Percentiles rank a stretch among this genome's conserved stretches.
Evolutionary conservation across 2,113 vertebrate genomes (phyloP).

Genomic region (Emydocephalus ijimae): DNA sequence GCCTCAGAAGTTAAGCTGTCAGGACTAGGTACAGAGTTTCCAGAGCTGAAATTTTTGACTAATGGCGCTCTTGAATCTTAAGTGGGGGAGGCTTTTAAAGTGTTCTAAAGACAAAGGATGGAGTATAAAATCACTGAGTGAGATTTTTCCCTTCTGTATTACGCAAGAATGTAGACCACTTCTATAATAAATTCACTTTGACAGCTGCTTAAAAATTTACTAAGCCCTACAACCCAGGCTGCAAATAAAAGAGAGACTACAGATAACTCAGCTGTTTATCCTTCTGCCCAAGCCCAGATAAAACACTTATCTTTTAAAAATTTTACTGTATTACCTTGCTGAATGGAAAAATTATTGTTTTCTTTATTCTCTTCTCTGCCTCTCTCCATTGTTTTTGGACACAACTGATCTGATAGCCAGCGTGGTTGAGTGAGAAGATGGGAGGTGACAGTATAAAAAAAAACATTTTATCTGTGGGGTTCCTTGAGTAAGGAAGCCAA

Average conservation of each 20-base stretch:
- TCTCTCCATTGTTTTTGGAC: neutral
- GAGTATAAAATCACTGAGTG: conserved; percentile 58
- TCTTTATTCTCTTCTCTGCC: conserved; percentile 15
- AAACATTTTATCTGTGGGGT: no score
- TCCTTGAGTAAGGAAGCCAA: neutral
- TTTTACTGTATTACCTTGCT: conserved; percentile 4
- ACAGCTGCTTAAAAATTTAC: conserved; percentile 74
- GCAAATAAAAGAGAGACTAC: conserved; percentile 60
- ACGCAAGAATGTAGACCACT: conserved; percentile 56
- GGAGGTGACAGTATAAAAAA: neutral
- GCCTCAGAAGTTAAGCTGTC: conserved; percentile 1
- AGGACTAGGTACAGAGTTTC: neutral
- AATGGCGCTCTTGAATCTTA: conserved; percentile 51
- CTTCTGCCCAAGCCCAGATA: neutral
- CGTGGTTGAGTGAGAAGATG: no score
- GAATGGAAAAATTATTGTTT: neutral
- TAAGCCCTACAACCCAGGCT: conserved; percentile 60
- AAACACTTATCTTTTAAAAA: conserved; percentile 45
- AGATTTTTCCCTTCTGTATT: conserved; percentile 65
- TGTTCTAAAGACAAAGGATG: conserved; percentile 53
- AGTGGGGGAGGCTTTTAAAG: conserved; percentile 61
- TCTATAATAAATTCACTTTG: conserved; percentile 71
- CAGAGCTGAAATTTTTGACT: conserved; percentile 42
- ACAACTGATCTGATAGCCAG: neutral
- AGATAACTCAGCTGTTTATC: conserved; percentile 41